These are phyloP conservation scores for Myanophis thanlyinensis DNA, from an alignment of 2,113 vertebrate species.

Conservation along the genomic window DNA sequence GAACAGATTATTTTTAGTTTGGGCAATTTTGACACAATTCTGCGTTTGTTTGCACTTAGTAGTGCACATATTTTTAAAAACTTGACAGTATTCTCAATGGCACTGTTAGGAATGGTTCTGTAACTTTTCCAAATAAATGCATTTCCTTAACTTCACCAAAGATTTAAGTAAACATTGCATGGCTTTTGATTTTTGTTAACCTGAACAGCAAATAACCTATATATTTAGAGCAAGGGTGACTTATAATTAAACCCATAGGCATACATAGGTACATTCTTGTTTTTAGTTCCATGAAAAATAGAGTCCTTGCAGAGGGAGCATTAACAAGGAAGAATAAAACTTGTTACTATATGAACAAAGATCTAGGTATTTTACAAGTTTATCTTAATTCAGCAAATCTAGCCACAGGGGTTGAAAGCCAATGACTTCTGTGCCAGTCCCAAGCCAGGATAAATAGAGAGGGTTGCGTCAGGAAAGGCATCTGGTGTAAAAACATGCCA, in stretches of 20 bases:
- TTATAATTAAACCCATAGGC: conserved; percentile 43
- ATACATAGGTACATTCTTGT: conserved; percentile 33
- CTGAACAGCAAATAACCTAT: conserved; percentile 49
- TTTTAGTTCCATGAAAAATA: conserved; percentile 52
- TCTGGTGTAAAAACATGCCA: too few species aligned
- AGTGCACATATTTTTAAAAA: conserved; percentile 46
- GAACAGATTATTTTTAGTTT: conserved; percentile 23
- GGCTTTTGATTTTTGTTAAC: conserved; percentile 43
- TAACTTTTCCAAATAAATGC: conserved; percentile 43
- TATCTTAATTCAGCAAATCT: conserved; percentile 30
- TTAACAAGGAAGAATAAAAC: conserved; percentile 48
- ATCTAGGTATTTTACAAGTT: conserved; percentile 14
- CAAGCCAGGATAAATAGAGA: too few species aligned
- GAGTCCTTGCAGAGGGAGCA: conserved; percentile 25
- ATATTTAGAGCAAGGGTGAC: conserved; percentile 32
- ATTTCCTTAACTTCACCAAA: conserved; percentile 37
- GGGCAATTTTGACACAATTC: conserved; percentile 44
- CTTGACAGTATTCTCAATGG: conserved; percentile 34
- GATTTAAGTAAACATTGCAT: conserved; percentile 41
- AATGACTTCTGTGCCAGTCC: too few species aligned
- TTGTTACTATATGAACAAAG: conserved; percentile 38
- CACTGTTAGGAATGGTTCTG: conserved; percentile 37
- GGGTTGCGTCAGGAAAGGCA: too few species aligned
- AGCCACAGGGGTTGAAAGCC: too few species aligned
- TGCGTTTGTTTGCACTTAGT: conserved; percentile 44